A percentile compares a stretch with the other conserved stretches of the same genome.
phyloP scores from a whole-genome alignment of 1,140 invertebrate genomes.

The Saxidomus purpurata region DNA sequence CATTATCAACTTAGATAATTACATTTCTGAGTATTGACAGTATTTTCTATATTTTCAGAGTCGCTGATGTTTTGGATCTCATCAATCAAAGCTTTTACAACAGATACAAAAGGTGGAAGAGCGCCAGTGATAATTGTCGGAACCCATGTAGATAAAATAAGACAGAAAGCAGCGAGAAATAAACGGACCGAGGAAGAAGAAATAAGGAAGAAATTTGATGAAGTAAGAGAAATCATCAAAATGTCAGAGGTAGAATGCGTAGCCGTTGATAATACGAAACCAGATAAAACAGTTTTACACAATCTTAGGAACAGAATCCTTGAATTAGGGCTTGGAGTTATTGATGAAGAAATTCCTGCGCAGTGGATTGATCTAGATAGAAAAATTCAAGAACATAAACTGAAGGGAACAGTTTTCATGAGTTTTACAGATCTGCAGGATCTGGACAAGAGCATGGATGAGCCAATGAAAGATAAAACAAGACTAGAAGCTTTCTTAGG shows the following conservation, averaged over 20 bases:
- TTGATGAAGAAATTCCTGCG: conserved; percentile 29
- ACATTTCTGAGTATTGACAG: no score
- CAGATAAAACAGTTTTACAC: not conserved
- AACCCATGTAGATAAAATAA: conserved; percentile 25
- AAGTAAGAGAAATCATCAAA: not conserved
- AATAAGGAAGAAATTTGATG: not conserved
- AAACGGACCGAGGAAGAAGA: not conserved
- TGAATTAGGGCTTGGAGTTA: conserved; percentile 30
- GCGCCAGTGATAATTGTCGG: conserved; percentile 42
- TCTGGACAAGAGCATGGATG: conserved; percentile 5
- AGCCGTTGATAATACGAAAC: conserved; percentile 3
- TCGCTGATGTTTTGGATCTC: conserved; percentile 36
- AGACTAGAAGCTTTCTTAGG: conserved; percentile 27
- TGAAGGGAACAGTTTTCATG: not conserved
- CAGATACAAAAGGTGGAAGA: conserved; percentile 20
- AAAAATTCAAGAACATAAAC: not conserved
- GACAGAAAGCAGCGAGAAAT: not conserved
- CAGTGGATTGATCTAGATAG: conserved; percentile 47
- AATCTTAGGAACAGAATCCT: conserved; percentile 4
- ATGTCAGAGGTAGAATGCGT: conserved; percentile 31
- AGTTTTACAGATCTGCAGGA: not conserved
- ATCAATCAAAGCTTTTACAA: conserved; percentile 30
- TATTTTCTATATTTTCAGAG: conserved; percentile 46
- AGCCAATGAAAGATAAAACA: conserved; percentile 9
- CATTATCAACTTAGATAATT: no score